Conservation (phyloP, 2,888 invertebrate species). For the Bimastos eiseni region DNA sequence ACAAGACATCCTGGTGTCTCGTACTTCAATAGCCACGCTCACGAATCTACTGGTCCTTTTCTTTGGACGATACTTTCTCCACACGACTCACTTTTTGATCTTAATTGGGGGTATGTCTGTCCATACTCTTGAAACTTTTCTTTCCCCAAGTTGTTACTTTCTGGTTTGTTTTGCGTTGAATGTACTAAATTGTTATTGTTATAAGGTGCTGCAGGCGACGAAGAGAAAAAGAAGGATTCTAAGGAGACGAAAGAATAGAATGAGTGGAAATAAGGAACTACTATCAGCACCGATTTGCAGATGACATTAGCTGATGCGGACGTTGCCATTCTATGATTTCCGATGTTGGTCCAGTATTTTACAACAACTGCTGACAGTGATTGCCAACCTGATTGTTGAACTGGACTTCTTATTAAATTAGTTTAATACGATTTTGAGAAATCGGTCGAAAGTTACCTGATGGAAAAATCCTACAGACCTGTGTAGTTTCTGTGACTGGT, state of each 20-base stretch:
- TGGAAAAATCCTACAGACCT: neutral
- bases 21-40: too few species aligned
- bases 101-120: too few species aligned
- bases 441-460: neutral
- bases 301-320: neutral
- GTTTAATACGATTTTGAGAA: neutral
- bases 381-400: slow-evolving; percentile 13
- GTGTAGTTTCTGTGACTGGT: neutral
- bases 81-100: too few species aligned
- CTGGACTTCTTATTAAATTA: slow-evolving; percentile 13
- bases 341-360: slow-evolving; percentile 6
- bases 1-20: too few species aligned
- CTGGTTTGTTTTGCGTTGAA: too few species aligned
- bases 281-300: neutral
- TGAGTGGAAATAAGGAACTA: neutral
- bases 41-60: too few species aligned
- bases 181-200: neutral
- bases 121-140: too few species aligned
- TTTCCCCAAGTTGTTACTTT: too few species aligned
- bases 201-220: neutral
- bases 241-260: slow-evolving; percentile 3
- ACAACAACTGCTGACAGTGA: slow-evolving; percentile 13
- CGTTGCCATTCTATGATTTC: slow-evolving; percentile 13
- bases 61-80: too few species aligned
- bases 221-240: neutral